Percentiles rank a stretch among this genome's conserved stretches.
phyloP scores from a whole-genome alignment of 2,113 vertebrate species.

The Odobenus rosmarus region DNA sequence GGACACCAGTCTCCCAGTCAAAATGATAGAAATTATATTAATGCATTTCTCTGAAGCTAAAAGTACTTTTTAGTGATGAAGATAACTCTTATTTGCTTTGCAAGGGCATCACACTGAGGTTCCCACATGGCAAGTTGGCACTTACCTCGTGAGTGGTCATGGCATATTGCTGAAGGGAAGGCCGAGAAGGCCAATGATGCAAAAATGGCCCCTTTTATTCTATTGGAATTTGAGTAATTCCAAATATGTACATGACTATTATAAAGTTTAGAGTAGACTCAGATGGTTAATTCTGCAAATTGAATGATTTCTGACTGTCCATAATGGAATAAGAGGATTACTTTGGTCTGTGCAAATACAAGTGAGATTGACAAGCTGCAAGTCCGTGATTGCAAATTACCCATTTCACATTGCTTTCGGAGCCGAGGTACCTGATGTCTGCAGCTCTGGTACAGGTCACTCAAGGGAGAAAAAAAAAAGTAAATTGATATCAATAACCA shows the following conservation, averaged over 20 bases:
- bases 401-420: not conserved
- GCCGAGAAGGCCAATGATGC: conserved; percentile 2
- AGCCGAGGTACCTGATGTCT: not conserved
- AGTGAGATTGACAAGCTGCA: conserved; percentile 43
- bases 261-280: conserved; percentile 72
- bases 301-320: conserved; percentile 70
- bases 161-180: not conserved
- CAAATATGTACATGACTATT: conserved; percentile 69
- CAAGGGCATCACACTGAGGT: not conserved
- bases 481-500: not conserved
- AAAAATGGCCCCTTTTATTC: conserved; percentile 34
- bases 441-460: not conserved
- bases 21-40: not conserved
- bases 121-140: not conserved
- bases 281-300: conserved; percentile 62
- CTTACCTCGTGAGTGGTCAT: not conserved
- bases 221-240: conserved; percentile 61
- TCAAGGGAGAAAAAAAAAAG: not conserved
- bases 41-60: not conserved
- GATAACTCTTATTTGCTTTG: not conserved
- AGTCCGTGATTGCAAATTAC: conserved; percentile 11
- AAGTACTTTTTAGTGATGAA: not conserved
- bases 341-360: conserved; percentile 67
- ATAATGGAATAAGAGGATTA: conserved; percentile 73
- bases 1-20: not conserved